Evolutionary conservation across 2,113 vertebrate species (phyloP).

Genomic region (Elaphurus davidianus): DNA sequence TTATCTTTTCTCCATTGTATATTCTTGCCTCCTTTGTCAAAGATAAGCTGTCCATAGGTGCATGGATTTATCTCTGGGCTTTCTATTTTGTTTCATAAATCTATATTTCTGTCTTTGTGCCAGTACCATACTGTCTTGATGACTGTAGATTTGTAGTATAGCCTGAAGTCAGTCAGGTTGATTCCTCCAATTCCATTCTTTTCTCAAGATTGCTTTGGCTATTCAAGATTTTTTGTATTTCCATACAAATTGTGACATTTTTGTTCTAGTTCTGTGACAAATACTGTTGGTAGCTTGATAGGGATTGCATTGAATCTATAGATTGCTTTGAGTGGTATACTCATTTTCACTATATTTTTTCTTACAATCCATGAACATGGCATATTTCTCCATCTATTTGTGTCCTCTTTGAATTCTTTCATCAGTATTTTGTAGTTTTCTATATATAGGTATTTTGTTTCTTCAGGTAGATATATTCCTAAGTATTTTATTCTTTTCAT

Average conservation of each 20-base stretch:
- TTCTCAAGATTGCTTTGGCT: not conserved
- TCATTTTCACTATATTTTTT: not conserved
- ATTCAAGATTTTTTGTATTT: not conserved
- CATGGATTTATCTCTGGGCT: not conserved
- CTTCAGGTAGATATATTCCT: not conserved
- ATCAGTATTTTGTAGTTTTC: not conserved
- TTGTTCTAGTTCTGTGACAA: not conserved
- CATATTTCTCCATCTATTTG: not conserved
- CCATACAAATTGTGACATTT: not conserved
- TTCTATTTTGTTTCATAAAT: not conserved
- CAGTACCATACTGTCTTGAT: not conserved
- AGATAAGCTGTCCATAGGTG: not conserved
- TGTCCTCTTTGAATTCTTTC: not conserved
- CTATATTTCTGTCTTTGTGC: not conserved
- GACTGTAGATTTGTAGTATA: not conserved
- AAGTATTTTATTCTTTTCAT: not conserved
- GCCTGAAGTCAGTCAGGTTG: not conserved
- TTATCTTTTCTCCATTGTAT: not conserved
- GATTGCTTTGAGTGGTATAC: not conserved
- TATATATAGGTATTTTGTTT: not conserved
- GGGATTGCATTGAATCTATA: not conserved
- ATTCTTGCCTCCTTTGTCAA: not conserved
- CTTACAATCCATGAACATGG: not conserved
- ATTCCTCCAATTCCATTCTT: not conserved
- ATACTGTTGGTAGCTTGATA: not conserved